Evolutionary conservation across 1,140 invertebrate species (phyloP).

Genomic region (Eriosoma lanigerum): DNA sequence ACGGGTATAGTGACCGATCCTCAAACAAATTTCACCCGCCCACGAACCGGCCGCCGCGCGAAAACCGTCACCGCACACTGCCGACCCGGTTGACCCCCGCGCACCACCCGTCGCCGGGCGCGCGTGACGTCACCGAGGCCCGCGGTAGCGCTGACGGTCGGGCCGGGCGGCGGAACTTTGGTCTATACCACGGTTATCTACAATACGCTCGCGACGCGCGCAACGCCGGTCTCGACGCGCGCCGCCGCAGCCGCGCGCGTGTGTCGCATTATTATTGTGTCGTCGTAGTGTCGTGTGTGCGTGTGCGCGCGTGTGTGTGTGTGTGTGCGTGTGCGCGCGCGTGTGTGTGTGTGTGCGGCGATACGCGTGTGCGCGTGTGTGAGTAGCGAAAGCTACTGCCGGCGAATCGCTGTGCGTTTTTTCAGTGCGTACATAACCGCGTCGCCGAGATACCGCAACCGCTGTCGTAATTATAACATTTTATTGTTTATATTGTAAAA

Average conservation of each 20-base stretch:
- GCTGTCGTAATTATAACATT: too few relatives aligned
- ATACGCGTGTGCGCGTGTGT: background rate
- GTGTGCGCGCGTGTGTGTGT: background rate
- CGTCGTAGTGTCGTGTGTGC: background rate
- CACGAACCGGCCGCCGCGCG: background rate
- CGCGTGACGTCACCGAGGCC: background rate
- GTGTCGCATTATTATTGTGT: background rate
- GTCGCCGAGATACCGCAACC: background rate
- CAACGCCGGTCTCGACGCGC: background rate
- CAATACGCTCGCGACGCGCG: background rate
- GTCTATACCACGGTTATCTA: slow-evolving; percentile 7
- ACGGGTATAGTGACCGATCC: too few relatives aligned
- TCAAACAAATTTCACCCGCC: background rate
- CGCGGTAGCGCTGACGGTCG: background rate
- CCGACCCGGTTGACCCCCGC: too few relatives aligned
- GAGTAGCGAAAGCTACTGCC: background rate
- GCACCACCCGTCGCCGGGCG: too few relatives aligned
- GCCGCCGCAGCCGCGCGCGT: background rate
- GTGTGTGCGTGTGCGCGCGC: background rate
- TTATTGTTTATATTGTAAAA: too few relatives aligned
- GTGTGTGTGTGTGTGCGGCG: background rate
- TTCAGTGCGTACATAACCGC: background rate
- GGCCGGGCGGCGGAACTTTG: background rate
- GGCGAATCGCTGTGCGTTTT: slow-evolving; percentile 1
- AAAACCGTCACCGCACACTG: too few relatives aligned